Evolutionary conservation across 2,888 invertebrate genomes (phyloP).

Genomic region (Unio delphinus): DNA sequence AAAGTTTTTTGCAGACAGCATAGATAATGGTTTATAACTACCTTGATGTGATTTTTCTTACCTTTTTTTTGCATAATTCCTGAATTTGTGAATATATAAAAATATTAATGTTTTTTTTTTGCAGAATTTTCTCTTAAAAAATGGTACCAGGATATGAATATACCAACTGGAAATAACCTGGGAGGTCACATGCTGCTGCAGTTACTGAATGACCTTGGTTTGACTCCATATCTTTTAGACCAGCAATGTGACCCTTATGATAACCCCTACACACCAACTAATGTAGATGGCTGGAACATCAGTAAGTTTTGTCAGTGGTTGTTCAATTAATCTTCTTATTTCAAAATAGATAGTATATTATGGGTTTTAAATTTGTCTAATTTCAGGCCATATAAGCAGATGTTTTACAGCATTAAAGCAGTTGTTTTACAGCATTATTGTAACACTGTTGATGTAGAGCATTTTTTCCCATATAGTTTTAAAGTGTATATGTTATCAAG

Average conservation of each 20-base stretch:
- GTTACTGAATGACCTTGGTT: conserved; percentile 7
- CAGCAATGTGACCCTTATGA: conserved; percentile 3
- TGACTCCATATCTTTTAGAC: conserved; percentile 10
- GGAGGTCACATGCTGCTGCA: background rate
- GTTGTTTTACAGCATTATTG: no score
- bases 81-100: no score
- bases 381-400: no score
- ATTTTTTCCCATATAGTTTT: no score
- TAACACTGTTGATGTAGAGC: no score
- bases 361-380: no score
- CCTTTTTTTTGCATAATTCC: no score
- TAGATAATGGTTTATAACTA: no score
- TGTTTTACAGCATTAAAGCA: no score
- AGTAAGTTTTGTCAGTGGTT: conserved; percentile 6
- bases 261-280: conserved; percentile 1
- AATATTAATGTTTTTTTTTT: background rate
- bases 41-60: no score
- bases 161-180: conserved; percentile 2
- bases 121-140: conserved; percentile 23
- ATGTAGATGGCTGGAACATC: conserved; percentile 7
- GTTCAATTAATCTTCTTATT: background rate
- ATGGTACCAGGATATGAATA: conserved; percentile 11
- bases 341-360: background rate
- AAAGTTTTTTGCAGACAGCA: no score
- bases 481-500: no score